phyloP scores from a whole-genome alignment of 2,797 vertebrate genomes.

The Melanogrammus aeglefinus region DNA sequence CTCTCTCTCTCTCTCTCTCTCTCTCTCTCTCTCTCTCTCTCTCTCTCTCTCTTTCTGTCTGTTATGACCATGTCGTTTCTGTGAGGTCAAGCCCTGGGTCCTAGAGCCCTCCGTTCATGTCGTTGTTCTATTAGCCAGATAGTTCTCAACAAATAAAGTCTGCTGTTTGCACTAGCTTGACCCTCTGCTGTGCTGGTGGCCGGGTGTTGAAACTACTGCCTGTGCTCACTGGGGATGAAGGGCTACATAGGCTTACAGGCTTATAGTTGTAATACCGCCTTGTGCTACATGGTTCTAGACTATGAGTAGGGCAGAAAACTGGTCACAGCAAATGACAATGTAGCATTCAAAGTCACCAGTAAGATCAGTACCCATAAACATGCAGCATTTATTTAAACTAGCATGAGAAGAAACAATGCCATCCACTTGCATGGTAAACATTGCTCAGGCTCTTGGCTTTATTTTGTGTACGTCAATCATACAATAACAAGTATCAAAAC shows the following conservation, averaged over 20 bases:
- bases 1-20: background rate
- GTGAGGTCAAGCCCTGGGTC: constrained; percentile 16
- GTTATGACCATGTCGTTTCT: background rate
- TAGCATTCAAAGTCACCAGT: background rate
- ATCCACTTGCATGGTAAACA: too few species aligned
- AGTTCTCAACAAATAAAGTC: background rate
- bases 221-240: constrained; percentile 13
- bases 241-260: background rate
- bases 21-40: background rate
- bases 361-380: constrained; percentile 15
- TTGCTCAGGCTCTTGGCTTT: too few species aligned
- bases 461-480: too few species aligned
- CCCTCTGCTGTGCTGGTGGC: background rate
- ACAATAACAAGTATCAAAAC: too few species aligned
- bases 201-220: background rate
- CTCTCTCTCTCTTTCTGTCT: background rate
- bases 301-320: background rate
- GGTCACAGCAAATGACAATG: background rate
- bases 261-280: background rate
- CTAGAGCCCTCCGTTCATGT: constrained; percentile 11
- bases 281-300: background rate
- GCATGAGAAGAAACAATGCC: too few species aligned
- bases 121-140: constrained; percentile 3
- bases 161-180: constrained; percentile 1
- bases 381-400: too few species aligned